Conservation (phyloP, 2,797 vertebrate genomes). For the Sparidentex hasta region DNA sequence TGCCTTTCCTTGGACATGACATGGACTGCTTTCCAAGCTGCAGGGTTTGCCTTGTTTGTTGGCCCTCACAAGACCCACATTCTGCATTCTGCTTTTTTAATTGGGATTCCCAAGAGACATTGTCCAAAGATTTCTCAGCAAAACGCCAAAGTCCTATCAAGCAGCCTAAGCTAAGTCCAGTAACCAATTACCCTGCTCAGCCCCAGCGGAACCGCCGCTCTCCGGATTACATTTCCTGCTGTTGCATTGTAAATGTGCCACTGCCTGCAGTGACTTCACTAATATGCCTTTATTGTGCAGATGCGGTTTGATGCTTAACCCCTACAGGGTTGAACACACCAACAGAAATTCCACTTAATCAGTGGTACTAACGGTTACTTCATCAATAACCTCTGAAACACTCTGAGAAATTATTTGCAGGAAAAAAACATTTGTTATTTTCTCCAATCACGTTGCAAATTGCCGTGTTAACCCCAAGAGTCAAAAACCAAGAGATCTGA, state of each 20-base stretch:
- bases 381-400: slow-evolving; percentile 35
- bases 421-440: slow-evolving; percentile 13
- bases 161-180: slow-evolving; percentile 77
- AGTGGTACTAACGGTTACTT: slow-evolving; percentile 9
- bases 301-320: slow-evolving; percentile 59
- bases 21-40: slow-evolving; percentile 68
- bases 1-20: slow-evolving; percentile 46
- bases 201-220: slow-evolving; percentile 62
- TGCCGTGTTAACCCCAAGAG: neutral
- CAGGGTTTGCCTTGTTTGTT: slow-evolving; percentile 69
- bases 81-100: slow-evolving; percentile 82
- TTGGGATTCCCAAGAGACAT: slow-evolving; percentile 82
- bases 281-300: slow-evolving; percentile 67
- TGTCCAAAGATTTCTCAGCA: slow-evolving; percentile 77
- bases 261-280: slow-evolving; percentile 66
- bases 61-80: slow-evolving; percentile 67
- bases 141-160: slow-evolving; percentile 75
- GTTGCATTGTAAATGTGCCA: slow-evolving; percentile 80
- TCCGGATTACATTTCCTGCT: slow-evolving; percentile 77
- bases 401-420: slow-evolving; percentile 11
- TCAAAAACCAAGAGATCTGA: neutral
- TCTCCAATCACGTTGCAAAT: neutral
- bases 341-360: slow-evolving; percentile 30
- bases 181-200: slow-evolving; percentile 83
- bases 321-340: slow-evolving; percentile 38